Percentiles rank a stretch among this genome's conserved stretches.
Evolutionary conservation across 2,113 vertebrate genomes (phyloP).

Genomic region (Alethe diademata): DNA sequence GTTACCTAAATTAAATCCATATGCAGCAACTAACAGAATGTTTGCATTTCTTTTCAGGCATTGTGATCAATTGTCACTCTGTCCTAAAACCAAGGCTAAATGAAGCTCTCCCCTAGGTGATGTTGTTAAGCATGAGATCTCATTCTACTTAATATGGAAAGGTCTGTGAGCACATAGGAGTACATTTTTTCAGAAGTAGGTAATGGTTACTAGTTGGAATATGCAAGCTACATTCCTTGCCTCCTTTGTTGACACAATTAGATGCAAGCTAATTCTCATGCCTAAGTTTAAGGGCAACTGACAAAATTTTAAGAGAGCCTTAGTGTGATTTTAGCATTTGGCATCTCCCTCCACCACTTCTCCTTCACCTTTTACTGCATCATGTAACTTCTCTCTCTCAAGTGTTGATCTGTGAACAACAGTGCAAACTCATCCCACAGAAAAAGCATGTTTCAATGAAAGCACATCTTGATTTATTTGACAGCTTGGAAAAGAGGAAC

Average conservation of each 20-base stretch:
- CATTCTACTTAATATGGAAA: slow-evolving; percentile 29
- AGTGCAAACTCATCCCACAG: neutral
- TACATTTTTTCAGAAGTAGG: slow-evolving; percentile 45
- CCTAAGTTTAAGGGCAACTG: neutral
- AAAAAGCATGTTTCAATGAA: neutral
- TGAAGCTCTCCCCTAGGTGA: neutral
- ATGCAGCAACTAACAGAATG: neutral
- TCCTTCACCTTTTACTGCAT: neutral
- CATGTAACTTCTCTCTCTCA: neutral
- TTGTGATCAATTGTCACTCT: neutral
- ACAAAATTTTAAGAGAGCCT: neutral
- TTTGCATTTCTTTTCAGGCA: slow-evolving; percentile 19
- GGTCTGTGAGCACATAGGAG: neutral
- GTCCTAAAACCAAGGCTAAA: neutral
- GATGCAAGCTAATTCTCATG: neutral
- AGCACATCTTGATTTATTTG: neutral
- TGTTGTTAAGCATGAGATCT: neutral
- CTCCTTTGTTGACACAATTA: neutral
- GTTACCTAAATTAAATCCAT: slow-evolving; percentile 36
- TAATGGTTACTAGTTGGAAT: slow-evolving; percentile 32
- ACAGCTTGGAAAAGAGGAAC: neutral
- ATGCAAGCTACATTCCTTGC: neutral
- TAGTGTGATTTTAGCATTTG: neutral
- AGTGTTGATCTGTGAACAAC: neutral
- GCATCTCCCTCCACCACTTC: neutral